phyloP scores from a whole-genome alignment of 2,888 invertebrate genomes.

The Melipona bicolor region DNA sequence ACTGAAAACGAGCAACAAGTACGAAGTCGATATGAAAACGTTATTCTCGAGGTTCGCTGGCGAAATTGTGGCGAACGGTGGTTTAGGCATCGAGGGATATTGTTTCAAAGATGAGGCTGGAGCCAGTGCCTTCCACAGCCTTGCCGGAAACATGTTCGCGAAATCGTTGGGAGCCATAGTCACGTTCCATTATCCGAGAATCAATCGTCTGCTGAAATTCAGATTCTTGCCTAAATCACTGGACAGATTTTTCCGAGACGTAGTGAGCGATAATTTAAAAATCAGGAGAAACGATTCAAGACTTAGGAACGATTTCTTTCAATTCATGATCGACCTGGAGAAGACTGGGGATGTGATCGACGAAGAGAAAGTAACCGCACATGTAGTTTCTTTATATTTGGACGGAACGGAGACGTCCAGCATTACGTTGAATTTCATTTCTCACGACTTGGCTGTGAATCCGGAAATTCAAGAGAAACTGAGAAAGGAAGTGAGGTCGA shows the following conservation, averaged over 20 bases:
- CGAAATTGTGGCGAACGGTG: constrained; percentile 72
- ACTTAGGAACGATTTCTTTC: constrained; percentile 84
- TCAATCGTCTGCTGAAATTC: constrained; percentile 46
- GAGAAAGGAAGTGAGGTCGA: constrained; percentile 82
- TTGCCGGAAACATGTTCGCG: rapidly evolving
- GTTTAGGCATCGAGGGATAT: constrained; percentile 73
- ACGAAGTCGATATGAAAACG: constrained; percentile 68
- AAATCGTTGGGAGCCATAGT: neutral
- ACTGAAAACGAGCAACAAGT: neutral
- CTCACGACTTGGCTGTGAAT: constrained; percentile 84
- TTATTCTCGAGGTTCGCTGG: constrained; percentile 70
- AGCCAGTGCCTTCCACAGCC: neutral
- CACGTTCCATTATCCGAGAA: rapidly evolving
- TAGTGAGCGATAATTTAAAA: constrained; percentile 67
- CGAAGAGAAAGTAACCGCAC: constrained; percentile 80
- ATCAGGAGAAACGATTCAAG: constrained; percentile 71
- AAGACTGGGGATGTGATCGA: constrained; percentile 73
- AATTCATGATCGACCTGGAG: constrained; percentile 81
- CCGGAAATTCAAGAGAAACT: constrained; percentile 84
- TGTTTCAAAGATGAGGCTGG: constrained; percentile 63
- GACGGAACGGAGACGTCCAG: constrained; percentile 86
- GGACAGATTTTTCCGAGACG: constrained; percentile 70
- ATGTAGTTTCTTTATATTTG: constrained; percentile 85
- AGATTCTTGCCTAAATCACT: constrained; percentile 60
- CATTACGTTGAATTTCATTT: constrained; percentile 83